These are phyloP conservation scores for Drosophila peninsularis DNA, from an alignment of 2,888 invertebrate genomes.

Conservation along the genomic window DNA sequence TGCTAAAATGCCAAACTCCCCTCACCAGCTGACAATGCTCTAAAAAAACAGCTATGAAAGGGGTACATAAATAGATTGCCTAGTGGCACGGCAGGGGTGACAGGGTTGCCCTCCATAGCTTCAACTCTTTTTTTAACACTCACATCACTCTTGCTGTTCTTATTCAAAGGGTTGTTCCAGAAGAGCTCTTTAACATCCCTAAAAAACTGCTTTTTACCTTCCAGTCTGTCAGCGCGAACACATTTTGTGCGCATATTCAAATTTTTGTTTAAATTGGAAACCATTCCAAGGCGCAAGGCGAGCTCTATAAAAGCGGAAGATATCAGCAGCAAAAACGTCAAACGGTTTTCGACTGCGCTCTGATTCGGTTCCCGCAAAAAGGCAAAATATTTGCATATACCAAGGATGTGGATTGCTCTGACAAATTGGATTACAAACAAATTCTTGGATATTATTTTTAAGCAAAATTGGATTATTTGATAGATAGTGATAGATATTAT, in stretches of 20 bases:
- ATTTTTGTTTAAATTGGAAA: slow-evolving; percentile 76
- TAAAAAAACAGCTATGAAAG: slow-evolving; percentile 20
- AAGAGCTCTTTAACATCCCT: slow-evolving; percentile 23
- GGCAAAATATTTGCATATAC: slow-evolving; percentile 12
- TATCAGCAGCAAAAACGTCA: slow-evolving; percentile 29
- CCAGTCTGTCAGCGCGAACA: slow-evolving; percentile 30
- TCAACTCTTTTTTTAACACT: slow-evolving; percentile 11
- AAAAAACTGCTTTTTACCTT: slow-evolving; percentile 22
- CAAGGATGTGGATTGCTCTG: slow-evolving; percentile 19
- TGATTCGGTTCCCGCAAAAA: slow-evolving; percentile 19
- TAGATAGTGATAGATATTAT: neutral
- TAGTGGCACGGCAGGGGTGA: slow-evolving; percentile 5
- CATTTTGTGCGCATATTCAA: slow-evolving; percentile 80
- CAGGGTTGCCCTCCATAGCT: slow-evolving; percentile 12
- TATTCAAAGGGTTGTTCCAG: slow-evolving; percentile 63
- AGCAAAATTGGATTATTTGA: neutral
- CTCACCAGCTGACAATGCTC: slow-evolving; percentile 16
- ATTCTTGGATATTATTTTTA: neutral
- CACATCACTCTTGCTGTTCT: neutral
- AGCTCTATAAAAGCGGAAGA: slow-evolving; percentile 55
- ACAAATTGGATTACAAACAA: slow-evolving; percentile 19
- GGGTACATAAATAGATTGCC: slow-evolving; percentile 11
- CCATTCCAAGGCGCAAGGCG: slow-evolving; percentile 38
- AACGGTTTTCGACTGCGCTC: slow-evolving; percentile 39
- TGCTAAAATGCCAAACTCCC: slow-evolving; percentile 30